Evolutionary conservation across 2,888 invertebrate genomes (phyloP).

Genomic region (Drosophila colorata): DNA sequence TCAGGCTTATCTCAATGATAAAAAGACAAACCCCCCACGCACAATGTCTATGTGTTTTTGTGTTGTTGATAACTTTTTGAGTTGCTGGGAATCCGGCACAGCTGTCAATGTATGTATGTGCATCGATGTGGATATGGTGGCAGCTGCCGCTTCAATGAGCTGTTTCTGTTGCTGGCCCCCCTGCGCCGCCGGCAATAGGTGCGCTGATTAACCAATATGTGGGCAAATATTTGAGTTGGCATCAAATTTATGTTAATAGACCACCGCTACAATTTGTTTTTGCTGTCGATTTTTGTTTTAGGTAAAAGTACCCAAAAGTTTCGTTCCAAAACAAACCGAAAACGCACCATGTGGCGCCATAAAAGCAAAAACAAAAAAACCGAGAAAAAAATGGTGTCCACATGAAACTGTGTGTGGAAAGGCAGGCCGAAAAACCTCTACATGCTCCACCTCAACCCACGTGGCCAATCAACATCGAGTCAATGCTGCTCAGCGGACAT

Average conservation of each 20-base stretch:
- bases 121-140: conserved; percentile 18
- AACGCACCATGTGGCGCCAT: conserved; percentile 29
- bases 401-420: conserved; percentile 14
- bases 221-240: conserved; percentile 60
- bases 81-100: conserved; percentile 68
- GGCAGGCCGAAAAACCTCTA: conserved; percentile 12
- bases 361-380: conserved; percentile 30
- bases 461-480: conserved; percentile 42
- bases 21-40: conserved; percentile 38
- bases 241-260: conserved; percentile 71
- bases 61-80: conserved; percentile 67
- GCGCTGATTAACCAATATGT: conserved; percentile 66
- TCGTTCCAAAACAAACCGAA: conserved; percentile 41
- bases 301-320: conserved; percentile 46
- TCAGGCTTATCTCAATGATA: conserved; percentile 47
- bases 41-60: conserved; percentile 7
- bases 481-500: conserved; percentile 20
- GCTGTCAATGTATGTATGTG: conserved; percentile 58
- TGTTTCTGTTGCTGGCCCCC: neutral
- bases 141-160: conserved; percentile 26
- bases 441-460: neutral
- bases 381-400: conserved; percentile 11
- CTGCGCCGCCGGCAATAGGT: conserved; percentile 16
- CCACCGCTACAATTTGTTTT: conserved; percentile 39
- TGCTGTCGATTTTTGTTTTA: conserved; percentile 29